Evolutionary conservation across 2,888 invertebrate species (phyloP), one percentile per base, ranked within the genome.

Genomic region (Drosophila macrospina): DNA sequence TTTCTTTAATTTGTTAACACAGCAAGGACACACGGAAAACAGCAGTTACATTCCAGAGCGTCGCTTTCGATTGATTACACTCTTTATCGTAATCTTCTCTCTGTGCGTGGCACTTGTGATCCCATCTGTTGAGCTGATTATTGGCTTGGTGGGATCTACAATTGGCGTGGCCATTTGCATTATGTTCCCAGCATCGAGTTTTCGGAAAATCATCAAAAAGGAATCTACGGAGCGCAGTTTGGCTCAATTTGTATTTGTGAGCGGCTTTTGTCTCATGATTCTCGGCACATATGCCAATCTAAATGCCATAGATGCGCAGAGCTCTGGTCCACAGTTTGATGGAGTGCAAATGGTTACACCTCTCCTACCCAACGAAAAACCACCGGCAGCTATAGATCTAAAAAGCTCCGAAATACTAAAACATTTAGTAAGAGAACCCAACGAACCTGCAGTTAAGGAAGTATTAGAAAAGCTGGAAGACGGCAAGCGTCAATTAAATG

Each of bases 151-250:
- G 36, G 99, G 99, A 0, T 97, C 99, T 1, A 98, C 99, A 0
- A 98, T 98, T 80, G 99, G 99, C 0, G 96, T 98, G 11, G 94
- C 97, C 76, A 96, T 99, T 76, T 98, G 98, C 86, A 95, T 98
- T 34, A 95, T 99, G 88, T 96, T 98, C 88, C 99, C 99, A 0
- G 96, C 98, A 0, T 94, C 97, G 0, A 97, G 98, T 90, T 98
- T 98, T 91, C 94, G 98, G 32, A 95, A 95, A 71, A 94, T 98
- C 67, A 96, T 96, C 8, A 95, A 95, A 45, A 97, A 97, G 91
- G 95, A 96, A 75, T 96, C 97, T 0, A 97, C 96, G 77, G 98
- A 98, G 90, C 94, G 96, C 80, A 74, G 56, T 0, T 81, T 97
- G 56, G 98, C 98, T 10, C 97, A 98, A 94, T 96, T 95, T 16